Evolutionary conservation across 2,888 invertebrate species (phyloP).

Genomic region (Hololepta plana): DNA sequence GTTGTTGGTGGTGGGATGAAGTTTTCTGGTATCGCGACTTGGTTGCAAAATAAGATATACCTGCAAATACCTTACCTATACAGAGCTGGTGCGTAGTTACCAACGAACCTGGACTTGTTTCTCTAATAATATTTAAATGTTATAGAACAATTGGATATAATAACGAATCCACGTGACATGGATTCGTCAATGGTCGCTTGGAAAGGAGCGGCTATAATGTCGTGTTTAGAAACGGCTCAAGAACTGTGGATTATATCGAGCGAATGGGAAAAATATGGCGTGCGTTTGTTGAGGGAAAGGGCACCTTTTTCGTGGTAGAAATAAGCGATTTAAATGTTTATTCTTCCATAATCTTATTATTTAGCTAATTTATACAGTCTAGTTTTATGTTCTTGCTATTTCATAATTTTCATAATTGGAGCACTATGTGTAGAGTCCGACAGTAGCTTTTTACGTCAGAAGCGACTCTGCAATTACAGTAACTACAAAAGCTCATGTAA

Average conservation of each 20-base stretch:
- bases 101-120: neutral
- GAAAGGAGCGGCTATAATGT: slow-evolving; percentile 91
- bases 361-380: no score
- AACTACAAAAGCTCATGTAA: no score
- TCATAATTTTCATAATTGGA: no score
- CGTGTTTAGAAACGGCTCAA: slow-evolving; percentile 80
- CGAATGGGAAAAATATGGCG: slow-evolving; percentile 77
- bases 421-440: no score
- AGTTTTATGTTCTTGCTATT: no score
- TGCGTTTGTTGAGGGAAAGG: slow-evolving; percentile 71
- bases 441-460: no score
- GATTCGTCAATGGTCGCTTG: slow-evolving; percentile 80
- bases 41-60: slow-evolving; percentile 75
- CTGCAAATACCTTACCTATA: slow-evolving; percentile 36
- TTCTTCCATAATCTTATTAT: no score
- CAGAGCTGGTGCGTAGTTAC: slow-evolving; percentile 6
- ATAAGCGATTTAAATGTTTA: no score
- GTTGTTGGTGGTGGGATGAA: slow-evolving; percentile 87
- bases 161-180: slow-evolving; percentile 80
- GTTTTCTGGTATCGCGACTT: slow-evolving; percentile 64
- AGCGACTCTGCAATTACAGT: no score
- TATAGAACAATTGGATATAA: slow-evolving; percentile 67
- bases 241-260: slow-evolving; percentile 77
- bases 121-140: slow-evolving; percentile 7
- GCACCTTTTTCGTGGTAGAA: slow-evolving; percentile 80